These are phyloP conservation scores for Pseudocheirus occidentalis DNA, from an alignment of 2,797 vertebrate species.

Conservation along the genomic window DNA sequence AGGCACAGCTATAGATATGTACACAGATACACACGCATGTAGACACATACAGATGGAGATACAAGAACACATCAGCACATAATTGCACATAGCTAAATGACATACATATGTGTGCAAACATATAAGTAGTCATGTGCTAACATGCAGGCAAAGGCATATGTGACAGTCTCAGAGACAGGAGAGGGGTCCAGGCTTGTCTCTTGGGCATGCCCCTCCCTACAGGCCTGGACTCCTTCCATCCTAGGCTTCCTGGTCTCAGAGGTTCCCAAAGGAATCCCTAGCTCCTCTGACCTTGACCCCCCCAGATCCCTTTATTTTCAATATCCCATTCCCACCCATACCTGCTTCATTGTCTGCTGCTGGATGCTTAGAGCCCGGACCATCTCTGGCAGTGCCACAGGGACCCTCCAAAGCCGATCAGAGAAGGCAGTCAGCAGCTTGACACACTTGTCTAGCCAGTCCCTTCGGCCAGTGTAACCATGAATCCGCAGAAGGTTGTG, in stretches of 20 bases:
- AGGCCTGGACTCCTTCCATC: not conserved
- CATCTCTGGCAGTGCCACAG: conserved; percentile 93
- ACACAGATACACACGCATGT: not conserved
- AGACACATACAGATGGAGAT: not conserved
- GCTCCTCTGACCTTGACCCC: not conserved
- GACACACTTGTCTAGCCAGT: conserved; percentile 89
- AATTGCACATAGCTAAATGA: not conserved
- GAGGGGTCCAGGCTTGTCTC: not conserved
- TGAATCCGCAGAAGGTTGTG: conserved; percentile 92
- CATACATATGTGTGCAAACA: not conserved
- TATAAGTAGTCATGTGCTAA: not conserved
- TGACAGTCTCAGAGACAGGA: not conserved
- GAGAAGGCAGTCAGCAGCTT: conserved; percentile 91
- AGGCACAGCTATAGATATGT: not conserved
- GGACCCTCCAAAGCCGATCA: conserved; percentile 89
- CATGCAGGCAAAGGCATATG: not conserved
- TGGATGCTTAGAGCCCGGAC: conserved; percentile 88
- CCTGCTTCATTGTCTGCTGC: conserved; percentile 92
- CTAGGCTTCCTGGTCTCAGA: not conserved
- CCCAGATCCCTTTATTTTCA: not conserved
- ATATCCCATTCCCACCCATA: conserved; percentile 38
- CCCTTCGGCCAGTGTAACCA: conserved; percentile 87
- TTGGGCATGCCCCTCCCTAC: not conserved
- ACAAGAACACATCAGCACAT: not conserved
- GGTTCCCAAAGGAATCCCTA: not conserved